A percentile compares a stretch with the other conserved stretches of the same genome.
These are phyloP conservation scores for Eupithecia pulchellata DNA, from an alignment of 2,888 invertebrate genomes.

Conservation along the genomic window DNA sequence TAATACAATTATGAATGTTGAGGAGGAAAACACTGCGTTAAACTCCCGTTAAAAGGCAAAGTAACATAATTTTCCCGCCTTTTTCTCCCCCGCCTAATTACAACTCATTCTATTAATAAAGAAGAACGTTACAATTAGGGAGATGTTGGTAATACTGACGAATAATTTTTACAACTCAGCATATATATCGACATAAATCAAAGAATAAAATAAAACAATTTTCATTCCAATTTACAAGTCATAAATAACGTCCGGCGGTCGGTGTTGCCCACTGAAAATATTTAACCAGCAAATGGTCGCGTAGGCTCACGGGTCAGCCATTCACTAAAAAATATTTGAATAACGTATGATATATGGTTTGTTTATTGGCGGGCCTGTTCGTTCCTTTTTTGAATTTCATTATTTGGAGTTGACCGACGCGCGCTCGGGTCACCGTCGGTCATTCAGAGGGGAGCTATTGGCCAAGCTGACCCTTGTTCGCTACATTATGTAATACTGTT, in stretches of 20 bases:
- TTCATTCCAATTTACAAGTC: conserved; percentile 66
- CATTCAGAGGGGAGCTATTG: conserved; percentile 69
- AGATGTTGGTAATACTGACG: conserved; percentile 48
- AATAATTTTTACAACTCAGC: conserved; percentile 34
- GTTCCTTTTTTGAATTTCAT: conserved; percentile 80
- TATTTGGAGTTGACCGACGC: conserved; percentile 76
- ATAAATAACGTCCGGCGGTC: conserved; percentile 76
- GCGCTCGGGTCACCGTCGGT: conserved; percentile 77
- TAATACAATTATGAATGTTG: conserved; percentile 78
- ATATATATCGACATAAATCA: conserved; percentile 45
- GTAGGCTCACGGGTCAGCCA: conserved; percentile 83
- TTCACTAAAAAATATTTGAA: conserved; percentile 82
- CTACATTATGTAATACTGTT: conserved; percentile 75
- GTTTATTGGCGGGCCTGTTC: conserved; percentile 83
- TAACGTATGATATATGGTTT: conserved; percentile 85
- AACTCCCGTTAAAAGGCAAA: conserved; percentile 73
- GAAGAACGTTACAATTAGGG: conserved; percentile 76
- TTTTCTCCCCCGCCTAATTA: conserved; percentile 83
- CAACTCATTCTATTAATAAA: conserved; percentile 81
- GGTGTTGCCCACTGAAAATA: conserved; percentile 80
- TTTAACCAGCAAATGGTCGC: conserved; percentile 82
- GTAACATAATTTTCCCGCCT: conserved; percentile 79
- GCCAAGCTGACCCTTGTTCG: conserved; percentile 69
- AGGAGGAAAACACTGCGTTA: conserved; percentile 75
- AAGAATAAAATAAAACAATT: conserved; percentile 47